Base-by-base conservation (phyloP, 2,888 invertebrate species). In the Calliopum simillimum region DNA sequence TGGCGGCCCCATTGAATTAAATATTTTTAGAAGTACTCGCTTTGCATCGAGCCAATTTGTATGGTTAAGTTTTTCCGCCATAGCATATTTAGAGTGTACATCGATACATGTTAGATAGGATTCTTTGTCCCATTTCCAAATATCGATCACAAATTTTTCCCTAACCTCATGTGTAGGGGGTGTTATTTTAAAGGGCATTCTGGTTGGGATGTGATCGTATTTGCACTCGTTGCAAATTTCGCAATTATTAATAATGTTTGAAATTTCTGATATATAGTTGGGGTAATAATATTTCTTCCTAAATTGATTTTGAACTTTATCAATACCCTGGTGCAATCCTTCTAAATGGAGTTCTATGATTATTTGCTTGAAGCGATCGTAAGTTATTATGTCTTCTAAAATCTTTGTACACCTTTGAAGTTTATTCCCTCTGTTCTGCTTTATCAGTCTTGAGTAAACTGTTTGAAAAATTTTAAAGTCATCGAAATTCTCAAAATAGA, bases 171-270 rank as follows among this genome's bases (percentile, higher is more conserved):
- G 68, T 6, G 16, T 16, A 11, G 69, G 68, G 25, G 49, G 51
- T 51, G 51, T 51, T n/a, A 51, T 21, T 66, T 75, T 71, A 65
- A 73, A 73, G 11, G 68, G 71, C 19, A 73, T n/a, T 55, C 69
- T 74, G 55, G 68, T 13, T n/a, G 47, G 46, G 12, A 72, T 72
- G 23, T 73, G 72, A 41, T 75, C 72, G n/a, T 21, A 49, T 63
- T 76, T 76, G 43, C 69, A 74, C 1, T 16, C 19, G 21, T 71
- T 74, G 25, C 75, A 74, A 16, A 74, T 33, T 56, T 73, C 73
- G 46, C 71, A 74, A 8, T 44, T 53, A 44, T 70, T 71, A 14
- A 71, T 70, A 47, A 74, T 73, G 16, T 65, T 67, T 21, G 68
- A 44, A 12, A 71, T 69, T 68, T 74, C 67, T 25, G 53, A 68